Evolutionary conservation across 1,140 invertebrate species (phyloP).

Genomic region (Neodiprion pinetum): DNA sequence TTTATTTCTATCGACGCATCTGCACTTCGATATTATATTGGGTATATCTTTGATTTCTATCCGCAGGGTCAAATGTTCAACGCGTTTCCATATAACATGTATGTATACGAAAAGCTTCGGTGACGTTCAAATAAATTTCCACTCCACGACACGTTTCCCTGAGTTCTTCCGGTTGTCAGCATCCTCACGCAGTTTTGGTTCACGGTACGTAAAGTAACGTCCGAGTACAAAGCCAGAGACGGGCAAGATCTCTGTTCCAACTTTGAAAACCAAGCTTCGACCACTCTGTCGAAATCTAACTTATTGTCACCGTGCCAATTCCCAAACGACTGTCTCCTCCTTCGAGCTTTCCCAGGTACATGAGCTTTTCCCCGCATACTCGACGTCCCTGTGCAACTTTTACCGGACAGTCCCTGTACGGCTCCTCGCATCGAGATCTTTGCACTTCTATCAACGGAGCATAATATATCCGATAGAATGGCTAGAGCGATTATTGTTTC

Average conservation of each 20-base stretch:
- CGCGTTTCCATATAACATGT: too few species aligned
- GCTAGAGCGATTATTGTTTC: too few species aligned
- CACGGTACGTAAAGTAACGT: not conserved
- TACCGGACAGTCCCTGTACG: too few species aligned
- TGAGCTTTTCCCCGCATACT: not conserved
- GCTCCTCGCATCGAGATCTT: too few species aligned
- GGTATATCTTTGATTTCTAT: not conserved
- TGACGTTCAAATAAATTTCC: too few species aligned
- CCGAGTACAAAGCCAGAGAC: not conserved
- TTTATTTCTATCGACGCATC: not conserved
- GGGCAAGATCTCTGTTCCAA: not conserved
- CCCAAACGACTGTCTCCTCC: not conserved
- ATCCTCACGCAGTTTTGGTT: not conserved
- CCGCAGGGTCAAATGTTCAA: too few species aligned
- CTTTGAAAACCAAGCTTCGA: not conserved
- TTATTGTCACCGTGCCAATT: not conserved
- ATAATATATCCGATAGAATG: too few species aligned
- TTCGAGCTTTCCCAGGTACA: not conserved
- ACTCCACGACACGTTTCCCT: not conserved
- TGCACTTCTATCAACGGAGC: too few species aligned
- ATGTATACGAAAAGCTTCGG: too few species aligned
- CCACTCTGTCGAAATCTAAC: not conserved
- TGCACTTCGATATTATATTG: not conserved
- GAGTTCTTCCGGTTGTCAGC: not conserved
- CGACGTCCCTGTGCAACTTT: not conserved